Conservation (phyloP, 2,888 invertebrate genomes). For the Pyrgus malvae region DNA sequence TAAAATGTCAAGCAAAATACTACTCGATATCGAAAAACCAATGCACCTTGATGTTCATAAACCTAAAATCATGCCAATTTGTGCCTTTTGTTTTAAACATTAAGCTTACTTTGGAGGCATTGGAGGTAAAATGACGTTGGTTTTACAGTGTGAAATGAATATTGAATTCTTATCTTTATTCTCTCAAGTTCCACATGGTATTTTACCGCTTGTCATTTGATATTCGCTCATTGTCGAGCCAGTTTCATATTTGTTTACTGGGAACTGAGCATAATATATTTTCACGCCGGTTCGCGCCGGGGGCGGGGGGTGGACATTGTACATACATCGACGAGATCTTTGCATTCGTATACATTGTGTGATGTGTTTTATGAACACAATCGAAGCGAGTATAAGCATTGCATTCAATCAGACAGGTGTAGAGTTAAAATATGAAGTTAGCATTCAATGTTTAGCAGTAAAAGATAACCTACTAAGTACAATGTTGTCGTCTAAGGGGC, state of each 20-base stretch:
- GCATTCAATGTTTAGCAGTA: too few relatives aligned
- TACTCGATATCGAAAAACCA: conserved; percentile 43
- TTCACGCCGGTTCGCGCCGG: too few relatives aligned
- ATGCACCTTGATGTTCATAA: conserved; percentile 22
- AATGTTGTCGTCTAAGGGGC: too few relatives aligned
- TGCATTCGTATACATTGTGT: too few relatives aligned
- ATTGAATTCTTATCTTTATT: conserved; percentile 64
- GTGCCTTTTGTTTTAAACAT: conserved; percentile 32
- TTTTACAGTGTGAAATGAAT: conserved; percentile 55
- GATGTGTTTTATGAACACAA: too few relatives aligned
- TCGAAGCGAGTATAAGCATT: too few relatives aligned
- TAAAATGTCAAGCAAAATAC: conserved; percentile 64
- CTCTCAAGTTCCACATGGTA: conserved; percentile 46
- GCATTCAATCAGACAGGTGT: too few relatives aligned
- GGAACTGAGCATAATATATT: too few relatives aligned
- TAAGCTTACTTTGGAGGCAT: background rate
- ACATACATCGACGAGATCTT: too few relatives aligned
- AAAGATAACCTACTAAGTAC: too few relatives aligned
- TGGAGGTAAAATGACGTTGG: conserved; percentile 1
- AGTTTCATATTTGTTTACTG: background rate
- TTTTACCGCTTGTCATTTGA: conserved; percentile 54
- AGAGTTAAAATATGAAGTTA: too few relatives aligned
- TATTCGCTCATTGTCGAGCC: background rate
- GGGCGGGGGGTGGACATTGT: too few relatives aligned
- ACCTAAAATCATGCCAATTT: conserved; percentile 23